A percentile compares a stretch with the other conserved stretches of the same genome.
Evolutionary conservation across 2,888 invertebrate genomes (phyloP).

Genomic region (Eupithecia vulgata): DNA sequence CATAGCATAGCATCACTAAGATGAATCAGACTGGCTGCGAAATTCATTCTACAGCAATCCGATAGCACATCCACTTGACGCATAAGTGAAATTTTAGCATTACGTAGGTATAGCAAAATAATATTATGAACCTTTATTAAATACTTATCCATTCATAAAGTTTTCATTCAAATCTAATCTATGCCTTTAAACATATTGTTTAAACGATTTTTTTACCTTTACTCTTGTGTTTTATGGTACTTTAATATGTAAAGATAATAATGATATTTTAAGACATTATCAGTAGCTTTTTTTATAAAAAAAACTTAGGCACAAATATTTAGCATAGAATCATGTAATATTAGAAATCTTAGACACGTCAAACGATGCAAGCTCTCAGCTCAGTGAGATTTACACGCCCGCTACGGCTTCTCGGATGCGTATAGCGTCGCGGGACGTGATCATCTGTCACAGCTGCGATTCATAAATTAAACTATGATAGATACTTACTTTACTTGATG

Average conservation of each 20-base stretch:
- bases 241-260: background rate
- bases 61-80: constrained; percentile 44
- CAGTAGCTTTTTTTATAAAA: background rate
- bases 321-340: constrained; percentile 39
- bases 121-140: background rate
- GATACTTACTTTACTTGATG: constrained; percentile 76
- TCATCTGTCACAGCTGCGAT: constrained; percentile 34
- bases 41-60: constrained; percentile 39
- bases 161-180: background rate
- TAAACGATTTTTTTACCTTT: background rate
- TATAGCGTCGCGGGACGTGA: constrained; percentile 45
- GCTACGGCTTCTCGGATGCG: constrained; percentile 61
- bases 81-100: constrained; percentile 2
- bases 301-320: background rate
- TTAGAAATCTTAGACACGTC: constrained; percentile 53
- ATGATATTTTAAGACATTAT: background rate
- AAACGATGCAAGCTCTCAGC: constrained; percentile 52
- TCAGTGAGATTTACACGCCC: constrained; percentile 59
- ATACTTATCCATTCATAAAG: background rate
- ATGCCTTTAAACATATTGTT: background rate
- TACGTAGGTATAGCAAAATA: background rate
- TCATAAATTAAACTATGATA: constrained; percentile 28
- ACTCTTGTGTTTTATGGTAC: background rate
- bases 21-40: constrained; percentile 42
- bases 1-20: background rate